These are phyloP conservation scores for Acanthosepion lycidas DNA, from an alignment of 2,888 invertebrate genomes.

Conservation along the genomic window DNA sequence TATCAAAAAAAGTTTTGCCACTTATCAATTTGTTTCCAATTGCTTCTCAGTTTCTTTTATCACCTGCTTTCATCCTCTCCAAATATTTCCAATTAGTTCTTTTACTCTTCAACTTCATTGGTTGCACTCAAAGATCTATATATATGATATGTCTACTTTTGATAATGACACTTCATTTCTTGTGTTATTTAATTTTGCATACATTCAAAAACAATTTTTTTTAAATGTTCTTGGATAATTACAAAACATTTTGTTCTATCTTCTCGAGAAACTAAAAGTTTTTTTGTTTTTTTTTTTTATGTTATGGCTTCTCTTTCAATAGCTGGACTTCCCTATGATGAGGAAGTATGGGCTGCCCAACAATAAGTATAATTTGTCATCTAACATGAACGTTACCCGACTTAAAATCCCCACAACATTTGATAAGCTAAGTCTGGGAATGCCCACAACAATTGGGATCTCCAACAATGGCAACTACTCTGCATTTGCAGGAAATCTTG, in stretches of 20 bases:
- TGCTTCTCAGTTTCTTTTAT: background rate
- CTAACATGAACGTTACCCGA: constrained; percentile 43
- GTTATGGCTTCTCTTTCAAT: constrained; percentile 44
- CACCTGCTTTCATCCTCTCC: background rate
- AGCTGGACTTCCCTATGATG: constrained; percentile 36
- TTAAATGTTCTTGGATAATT: background rate
- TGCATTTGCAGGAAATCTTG: background rate
- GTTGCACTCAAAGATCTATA: background rate
- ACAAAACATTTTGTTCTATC: no score
- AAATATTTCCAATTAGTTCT: background rate
- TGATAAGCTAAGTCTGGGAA: constrained; percentile 33
- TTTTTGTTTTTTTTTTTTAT: background rate
- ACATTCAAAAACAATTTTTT: background rate
- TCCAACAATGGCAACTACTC: constrained; percentile 24
- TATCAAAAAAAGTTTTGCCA: background rate
- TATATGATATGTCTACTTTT: background rate
- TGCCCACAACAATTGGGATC: constrained; percentile 37
- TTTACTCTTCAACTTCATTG: background rate
- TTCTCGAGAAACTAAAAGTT: background rate
- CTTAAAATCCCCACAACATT: constrained; percentile 8
- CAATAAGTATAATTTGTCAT: constrained; percentile 45
- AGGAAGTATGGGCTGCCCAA: constrained; percentile 41
- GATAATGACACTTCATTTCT: background rate
- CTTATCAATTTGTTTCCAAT: constrained; percentile 33
- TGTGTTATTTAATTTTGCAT: background rate